phyloP scores from a whole-genome alignment of 2,113 vertebrate genomes.

The Podilymbus podiceps region DNA sequence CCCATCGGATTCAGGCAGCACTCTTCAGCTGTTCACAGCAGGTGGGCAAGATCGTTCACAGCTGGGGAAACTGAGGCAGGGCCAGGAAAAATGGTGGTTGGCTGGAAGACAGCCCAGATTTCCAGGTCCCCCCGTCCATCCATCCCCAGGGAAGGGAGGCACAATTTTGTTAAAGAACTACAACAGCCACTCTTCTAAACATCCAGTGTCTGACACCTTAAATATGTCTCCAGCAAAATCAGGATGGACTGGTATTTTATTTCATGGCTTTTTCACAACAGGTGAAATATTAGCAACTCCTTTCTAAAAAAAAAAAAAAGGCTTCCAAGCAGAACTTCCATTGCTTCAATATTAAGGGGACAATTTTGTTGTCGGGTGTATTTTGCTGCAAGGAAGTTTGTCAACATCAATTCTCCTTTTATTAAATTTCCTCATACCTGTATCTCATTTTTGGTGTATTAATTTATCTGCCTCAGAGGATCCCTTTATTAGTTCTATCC shows the following conservation, averaged over 20 bases:
- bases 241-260: background rate
- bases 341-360: background rate
- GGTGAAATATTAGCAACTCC: background rate
- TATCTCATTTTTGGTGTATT: background rate
- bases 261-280: background rate
- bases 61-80: background rate
- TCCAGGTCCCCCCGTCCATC: background rate
- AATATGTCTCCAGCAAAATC: background rate
- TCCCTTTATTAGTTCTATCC: background rate
- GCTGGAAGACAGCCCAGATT: background rate
- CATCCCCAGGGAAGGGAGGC: accelerated
- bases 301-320: background rate
- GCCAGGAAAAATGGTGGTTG: background rate
- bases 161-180: background rate
- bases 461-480: background rate
- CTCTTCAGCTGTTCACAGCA: background rate
- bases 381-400: background rate
- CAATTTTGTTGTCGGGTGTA: background rate
- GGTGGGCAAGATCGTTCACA: background rate
- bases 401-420: background rate
- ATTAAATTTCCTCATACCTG: background rate
- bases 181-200: background rate
- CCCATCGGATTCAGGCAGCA: background rate
- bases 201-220: background rate
- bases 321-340: background rate